Percentiles rank a stretch among this genome's conserved stretches.
phyloP scores from a whole-genome alignment of 2,888 invertebrate genomes.

The Theristus sp. region DNA sequence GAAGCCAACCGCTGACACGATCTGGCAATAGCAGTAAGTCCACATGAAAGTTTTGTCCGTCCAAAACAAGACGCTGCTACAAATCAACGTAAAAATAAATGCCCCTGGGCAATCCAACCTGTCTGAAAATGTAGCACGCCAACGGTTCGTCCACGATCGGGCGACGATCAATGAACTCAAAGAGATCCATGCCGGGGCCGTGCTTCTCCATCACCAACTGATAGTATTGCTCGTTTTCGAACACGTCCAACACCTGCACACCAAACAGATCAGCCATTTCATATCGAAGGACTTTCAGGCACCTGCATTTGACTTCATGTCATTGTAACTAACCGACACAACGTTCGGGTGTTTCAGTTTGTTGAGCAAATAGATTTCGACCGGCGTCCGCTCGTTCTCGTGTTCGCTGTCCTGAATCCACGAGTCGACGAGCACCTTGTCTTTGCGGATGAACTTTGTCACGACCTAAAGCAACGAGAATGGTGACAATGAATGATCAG shows the following conservation, averaged over 20 bases:
- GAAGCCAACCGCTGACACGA: slow-evolving; percentile 50
- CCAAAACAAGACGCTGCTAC: too few relatives aligned
- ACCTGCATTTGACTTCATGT: neutral
- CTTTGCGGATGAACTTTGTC: slow-evolving; percentile 50
- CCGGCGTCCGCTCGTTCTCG: slow-evolving; percentile 36
- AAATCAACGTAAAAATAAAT: neutral
- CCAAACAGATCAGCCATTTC: too few relatives aligned
- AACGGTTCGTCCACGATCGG: slow-evolving; percentile 49
- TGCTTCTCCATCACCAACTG: slow-evolving; percentile 60
- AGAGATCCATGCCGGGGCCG: slow-evolving; percentile 54
- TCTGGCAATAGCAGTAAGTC: too few relatives aligned
- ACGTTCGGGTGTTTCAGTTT: slow-evolving; percentile 49
- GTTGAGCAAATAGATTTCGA: slow-evolving; percentile 48
- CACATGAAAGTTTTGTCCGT: too few relatives aligned
- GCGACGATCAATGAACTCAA: slow-evolving; percentile 53
- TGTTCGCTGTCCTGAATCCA: slow-evolving; percentile 41
- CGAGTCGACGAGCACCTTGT: slow-evolving; percentile 47
- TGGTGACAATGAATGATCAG: neutral
- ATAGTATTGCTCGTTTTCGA: slow-evolving; percentile 49
- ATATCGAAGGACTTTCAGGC: too few relatives aligned
- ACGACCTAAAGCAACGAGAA: slow-evolving; percentile 40
- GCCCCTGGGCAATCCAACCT: slow-evolving; percentile 33
- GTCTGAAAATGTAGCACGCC: slow-evolving; percentile 50
- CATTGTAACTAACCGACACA: slow-evolving; percentile 33
- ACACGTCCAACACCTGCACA: slow-evolving; percentile 47